Base-by-base conservation (phyloP, 2,888 invertebrate genomes). In the Nomada ferruginata region DNA sequence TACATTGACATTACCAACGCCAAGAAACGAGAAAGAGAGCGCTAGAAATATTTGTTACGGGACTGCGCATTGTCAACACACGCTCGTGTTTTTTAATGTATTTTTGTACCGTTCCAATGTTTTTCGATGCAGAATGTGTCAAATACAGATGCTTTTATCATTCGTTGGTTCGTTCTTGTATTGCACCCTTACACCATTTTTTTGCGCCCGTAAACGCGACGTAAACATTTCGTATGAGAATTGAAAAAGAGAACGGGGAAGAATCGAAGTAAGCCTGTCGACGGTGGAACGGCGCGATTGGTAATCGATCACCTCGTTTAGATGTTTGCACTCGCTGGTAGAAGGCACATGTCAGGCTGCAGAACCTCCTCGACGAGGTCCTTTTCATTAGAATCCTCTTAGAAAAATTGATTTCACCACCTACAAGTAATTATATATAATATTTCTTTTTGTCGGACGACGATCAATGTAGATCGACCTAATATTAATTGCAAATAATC, bases 311-410 rank as follows among this genome's bases (percentile, higher is more conserved):
- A 87, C 74, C 76, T 85, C 64, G 77, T 78, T 84, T 84, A 73
- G 79, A 87, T 80, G 82, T 82, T 86, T 90, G 92, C 92, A 92
- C 91, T 86, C 79, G 92, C 92, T 92, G 90, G 87, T 91, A 91
- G 91, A 91, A 88, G 88, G 89, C 91, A 90, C 89, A 85, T 83
- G 70, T 82, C 85, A 87, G 86, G 76, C 79, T 87, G 85, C 89
- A 87, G 82, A 87, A 68, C 85, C 81, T 85, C 79, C 52, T 83
- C 84, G 88, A 87, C 85, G 86, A 86, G 87, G 89, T 89, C 87
- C 89, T 91, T 89, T 85, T 44, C 47, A 53, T 23, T 13, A 1
- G 11, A 47, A 53, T 44, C 64, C 53, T 20, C 53, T 7, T 1
- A n/a, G 15, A 20, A 23, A n/a, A 15, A 20, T 2, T 57, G 11